Percentiles rank a stretch among this genome's conserved stretches.
Evolutionary conservation across 30 jellyfish, hydroid and myxozoan genomes (phyloP).

Genomic region (Cassiopea xamachana): DNA sequence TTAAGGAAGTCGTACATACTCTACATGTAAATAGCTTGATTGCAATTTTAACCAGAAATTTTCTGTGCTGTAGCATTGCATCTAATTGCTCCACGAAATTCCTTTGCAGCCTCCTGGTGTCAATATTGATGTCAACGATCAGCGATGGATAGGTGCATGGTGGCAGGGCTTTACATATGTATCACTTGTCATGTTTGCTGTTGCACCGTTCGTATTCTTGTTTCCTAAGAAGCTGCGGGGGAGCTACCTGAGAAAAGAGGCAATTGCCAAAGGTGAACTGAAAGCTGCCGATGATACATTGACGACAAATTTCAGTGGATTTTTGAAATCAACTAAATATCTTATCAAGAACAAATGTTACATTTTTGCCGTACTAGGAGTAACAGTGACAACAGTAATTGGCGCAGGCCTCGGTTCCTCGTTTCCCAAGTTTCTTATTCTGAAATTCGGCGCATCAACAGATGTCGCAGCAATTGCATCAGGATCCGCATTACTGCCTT

Average conservation of each 20-base stretch:
- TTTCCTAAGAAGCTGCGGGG: conserved; percentile 68
- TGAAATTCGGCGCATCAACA: conserved; percentile 74
- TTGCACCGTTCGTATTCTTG: conserved; percentile 21
- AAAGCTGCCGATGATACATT: conserved; percentile 31
- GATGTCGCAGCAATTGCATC: conserved; percentile 52
- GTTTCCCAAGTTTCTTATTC: conserved; percentile 59
- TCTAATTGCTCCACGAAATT: neutral
- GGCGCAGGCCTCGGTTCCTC: conserved; percentile 77
- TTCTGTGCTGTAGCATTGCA: no score
- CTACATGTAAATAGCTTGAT: no score
- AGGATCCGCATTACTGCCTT: conserved; percentile 39
- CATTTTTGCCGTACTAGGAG: conserved; percentile 57
- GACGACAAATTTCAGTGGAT: conserved; percentile 35
- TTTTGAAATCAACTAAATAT: conserved; percentile 46
- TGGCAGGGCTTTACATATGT: conserved; percentile 69
- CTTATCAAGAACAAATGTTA: conserved; percentile 55
- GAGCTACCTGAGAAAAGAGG: conserved; percentile 43
- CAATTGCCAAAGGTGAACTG: conserved; percentile 66
- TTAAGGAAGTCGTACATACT: no score
- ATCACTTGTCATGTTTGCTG: conserved; percentile 20
- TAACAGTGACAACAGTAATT: conserved; percentile 32
- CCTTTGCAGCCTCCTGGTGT: conserved; percentile 41
- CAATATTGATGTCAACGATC: conserved; percentile 26
- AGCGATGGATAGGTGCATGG: conserved; percentile 83
- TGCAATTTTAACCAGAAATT: no score